Conservation (phyloP, 2,888 invertebrate species). For the Chirona hameri region DNA sequence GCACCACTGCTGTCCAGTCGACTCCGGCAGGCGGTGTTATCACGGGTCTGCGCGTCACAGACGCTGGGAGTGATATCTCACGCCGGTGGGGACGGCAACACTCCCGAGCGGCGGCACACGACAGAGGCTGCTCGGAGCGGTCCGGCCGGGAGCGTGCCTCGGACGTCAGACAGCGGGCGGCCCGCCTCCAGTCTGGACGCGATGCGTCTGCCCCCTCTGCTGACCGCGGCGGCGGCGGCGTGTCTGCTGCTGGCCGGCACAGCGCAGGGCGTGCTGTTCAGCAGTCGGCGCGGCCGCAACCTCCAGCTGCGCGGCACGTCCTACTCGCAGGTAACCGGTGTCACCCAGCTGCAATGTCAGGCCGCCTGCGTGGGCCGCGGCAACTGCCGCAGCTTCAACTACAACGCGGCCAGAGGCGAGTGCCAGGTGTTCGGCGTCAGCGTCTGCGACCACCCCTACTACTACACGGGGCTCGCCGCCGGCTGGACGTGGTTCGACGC, state of each 20-base stretch:
- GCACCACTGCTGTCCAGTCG: too few relatives aligned
- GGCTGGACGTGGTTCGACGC: background rate
- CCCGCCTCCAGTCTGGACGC: too few relatives aligned
- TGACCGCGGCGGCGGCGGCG: too few relatives aligned
- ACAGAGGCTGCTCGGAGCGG: too few relatives aligned
- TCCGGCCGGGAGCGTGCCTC: too few relatives aligned
- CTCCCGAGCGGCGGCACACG: too few relatives aligned
- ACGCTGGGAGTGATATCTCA: too few relatives aligned
- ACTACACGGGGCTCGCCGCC: background rate
- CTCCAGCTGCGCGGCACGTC: background rate
- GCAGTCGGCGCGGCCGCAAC: background rate
- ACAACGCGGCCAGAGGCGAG: background rate
- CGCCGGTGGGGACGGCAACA: too few relatives aligned
- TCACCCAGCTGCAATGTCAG: background rate
- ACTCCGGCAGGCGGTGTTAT: too few relatives aligned
- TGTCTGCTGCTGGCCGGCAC: background rate
- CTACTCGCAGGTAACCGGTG: background rate
- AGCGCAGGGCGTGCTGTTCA: background rate
- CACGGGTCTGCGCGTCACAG: too few relatives aligned
- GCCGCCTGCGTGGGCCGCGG: background rate
- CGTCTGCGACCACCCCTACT: background rate
- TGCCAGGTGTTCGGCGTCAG: background rate
- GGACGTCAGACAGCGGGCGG: too few relatives aligned
- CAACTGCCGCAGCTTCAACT: conserved; percentile 3
- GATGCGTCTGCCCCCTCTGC: too few relatives aligned